Evolutionary conservation across 2,888 invertebrate genomes (phyloP).

Genomic region (Drosophila basisetae): DNA sequence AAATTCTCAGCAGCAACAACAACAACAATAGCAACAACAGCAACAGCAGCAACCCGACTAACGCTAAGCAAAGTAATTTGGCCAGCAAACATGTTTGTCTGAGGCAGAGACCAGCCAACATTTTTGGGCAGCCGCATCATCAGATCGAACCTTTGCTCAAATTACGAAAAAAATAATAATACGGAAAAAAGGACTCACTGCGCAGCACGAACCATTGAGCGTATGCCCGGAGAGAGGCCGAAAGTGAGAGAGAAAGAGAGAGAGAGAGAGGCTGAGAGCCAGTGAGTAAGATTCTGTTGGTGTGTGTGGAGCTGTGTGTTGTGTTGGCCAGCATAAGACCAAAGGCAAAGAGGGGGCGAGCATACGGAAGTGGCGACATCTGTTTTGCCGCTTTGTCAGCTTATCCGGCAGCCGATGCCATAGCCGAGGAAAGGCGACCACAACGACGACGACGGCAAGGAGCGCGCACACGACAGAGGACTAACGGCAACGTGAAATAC

Average conservation of each 20-base stretch:
- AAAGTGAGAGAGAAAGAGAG: slow-evolving; percentile 14
- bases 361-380: slow-evolving; percentile 76
- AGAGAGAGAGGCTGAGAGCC: slow-evolving; percentile 17
- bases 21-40: slow-evolving; percentile 29
- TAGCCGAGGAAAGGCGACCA: slow-evolving; percentile 57
- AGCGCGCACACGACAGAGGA: slow-evolving; percentile 38
- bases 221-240: slow-evolving; percentile 36
- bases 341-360: slow-evolving; percentile 34
- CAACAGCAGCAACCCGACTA: slow-evolving; percentile 26
- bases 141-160: slow-evolving; percentile 49
- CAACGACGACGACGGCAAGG: slow-evolving; percentile 35
- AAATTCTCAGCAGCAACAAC: slow-evolving; percentile 43
- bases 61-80: slow-evolving; percentile 50
- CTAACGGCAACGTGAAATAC: slow-evolving; percentile 74
- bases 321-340: slow-evolving; percentile 37
- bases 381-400: slow-evolving; percentile 80
- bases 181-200: slow-evolving; percentile 39
- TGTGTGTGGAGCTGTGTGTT: slow-evolving; percentile 30
- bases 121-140: slow-evolving; percentile 58
- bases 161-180: background rate
- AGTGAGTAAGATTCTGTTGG: slow-evolving; percentile 25
- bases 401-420: slow-evolving; percentile 64
- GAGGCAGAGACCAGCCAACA: slow-evolving; percentile 51
- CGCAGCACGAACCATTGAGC: slow-evolving; percentile 61
- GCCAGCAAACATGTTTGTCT: slow-evolving; percentile 66